These are phyloP conservation scores for Slavum lentiscoides DNA, from an alignment of 2,888 invertebrate genomes.

Conservation along the genomic window DNA sequence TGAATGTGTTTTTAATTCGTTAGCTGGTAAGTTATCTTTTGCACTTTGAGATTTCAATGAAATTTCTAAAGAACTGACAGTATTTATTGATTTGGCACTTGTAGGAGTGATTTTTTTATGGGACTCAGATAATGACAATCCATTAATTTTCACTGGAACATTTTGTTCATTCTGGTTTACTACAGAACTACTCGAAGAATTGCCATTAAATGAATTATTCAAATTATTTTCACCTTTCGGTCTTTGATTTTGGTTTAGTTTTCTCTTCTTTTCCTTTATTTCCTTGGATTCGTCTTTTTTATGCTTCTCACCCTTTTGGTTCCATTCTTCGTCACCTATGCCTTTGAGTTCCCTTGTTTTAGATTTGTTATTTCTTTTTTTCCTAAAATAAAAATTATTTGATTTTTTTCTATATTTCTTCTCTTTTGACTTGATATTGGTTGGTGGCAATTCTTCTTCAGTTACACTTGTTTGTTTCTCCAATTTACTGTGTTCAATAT, in stretches of 20 bases:
- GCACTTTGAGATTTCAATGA: not conserved
- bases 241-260: not conserved
- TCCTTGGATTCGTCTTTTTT: not conserved
- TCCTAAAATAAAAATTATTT: not conserved
- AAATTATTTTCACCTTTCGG: not conserved
- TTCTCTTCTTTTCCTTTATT: not conserved
- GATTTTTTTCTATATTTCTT: not conserved
- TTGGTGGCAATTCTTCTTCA: not conserved
- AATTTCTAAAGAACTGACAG: not conserved
- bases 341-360: not conserved
- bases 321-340: not conserved
- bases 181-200: not conserved
- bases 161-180: not conserved
- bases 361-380: not conserved
- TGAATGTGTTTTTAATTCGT: not conserved
- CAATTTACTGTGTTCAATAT: conserved; percentile 28
- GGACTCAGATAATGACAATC: not conserved
- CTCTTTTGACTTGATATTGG: not conserved
- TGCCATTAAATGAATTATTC: not conserved
- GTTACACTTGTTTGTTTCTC: not conserved
- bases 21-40: not conserved
- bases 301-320: not conserved
- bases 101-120: not conserved
- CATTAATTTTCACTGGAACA: not conserved
- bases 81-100: not conserved